Base-by-base conservation (phyloP, 2,888 invertebrate genomes). In the Incurvaria masculella region DNA sequence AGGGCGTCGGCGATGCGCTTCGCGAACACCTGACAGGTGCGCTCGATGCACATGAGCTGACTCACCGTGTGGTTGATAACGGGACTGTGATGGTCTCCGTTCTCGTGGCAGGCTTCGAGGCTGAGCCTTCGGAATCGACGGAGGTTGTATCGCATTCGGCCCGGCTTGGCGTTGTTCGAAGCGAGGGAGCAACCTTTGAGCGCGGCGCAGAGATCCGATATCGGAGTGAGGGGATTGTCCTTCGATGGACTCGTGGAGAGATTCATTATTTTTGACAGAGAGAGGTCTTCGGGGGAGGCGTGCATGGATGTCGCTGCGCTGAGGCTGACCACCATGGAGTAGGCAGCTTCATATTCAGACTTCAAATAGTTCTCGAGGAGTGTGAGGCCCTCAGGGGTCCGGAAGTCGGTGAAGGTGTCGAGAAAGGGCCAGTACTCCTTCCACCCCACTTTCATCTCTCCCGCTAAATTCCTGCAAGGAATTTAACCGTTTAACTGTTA, bases 391-490 rank as follows among this genome's bases (percentile, higher is more conserved):
- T 89, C 86, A 0, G 73, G 62, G 0, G 88, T 82, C 0, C 87
- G 70, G 5, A 97, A 78, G 66, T 97, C 89, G 1, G 89, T 81
- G 66, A 91, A 94, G 2, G 83, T 82, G 56, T 89, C 87, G 14
- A 97, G 72, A 64, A 97, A 97, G 5, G 88, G 87, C 97, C 97
- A 97, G 69, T 92, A 92, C 62, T 97, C 97, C 52, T 85, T 87
- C 96, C 96, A 97, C 10, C 84, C 82, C 0, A 92, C 81, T 47
- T 87, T 81, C 65, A 85, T 82, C 64, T 89, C 81, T 53, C 83
- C 82, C 0, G 93, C 91, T 53, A 89, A 64, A 54, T 81, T 76
- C 59, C 88, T 87, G 65, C 17, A 63, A 66, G 49, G 47, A 48
- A 48, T 47, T 42, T 33, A 41, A 20, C 26, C 10, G 46, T n/a